These are phyloP conservation scores for Paracentrotus lividus DNA, from an alignment of 53 echinoderm and acorn worm species.

Conservation along the genomic window DNA sequence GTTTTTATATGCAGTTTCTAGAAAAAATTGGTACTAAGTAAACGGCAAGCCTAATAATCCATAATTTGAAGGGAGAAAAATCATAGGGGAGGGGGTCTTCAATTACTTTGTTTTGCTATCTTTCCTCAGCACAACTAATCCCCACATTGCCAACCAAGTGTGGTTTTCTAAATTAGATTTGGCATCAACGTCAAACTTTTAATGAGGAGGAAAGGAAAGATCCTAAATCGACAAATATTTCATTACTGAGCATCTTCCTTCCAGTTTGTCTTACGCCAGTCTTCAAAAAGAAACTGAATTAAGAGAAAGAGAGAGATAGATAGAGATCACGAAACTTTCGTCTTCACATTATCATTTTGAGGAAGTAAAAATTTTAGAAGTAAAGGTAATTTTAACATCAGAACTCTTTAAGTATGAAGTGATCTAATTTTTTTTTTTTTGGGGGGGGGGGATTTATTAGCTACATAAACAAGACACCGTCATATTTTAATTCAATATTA, in stretches of 20 bases:
- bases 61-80: too few relatives aligned
- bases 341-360: not conserved
- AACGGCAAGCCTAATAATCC: too few relatives aligned
- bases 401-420: too few relatives aligned
- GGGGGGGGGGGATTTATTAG: not conserved
- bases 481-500: too few relatives aligned
- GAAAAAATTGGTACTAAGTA: too few relatives aligned
- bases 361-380: slow-evolving; percentile 5
- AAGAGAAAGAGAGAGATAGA: not conserved
- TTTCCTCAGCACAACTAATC: not conserved
- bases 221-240: not conserved
- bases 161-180: slow-evolving; percentile 39
- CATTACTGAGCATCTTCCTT: not conserved
- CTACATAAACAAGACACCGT: not conserved
- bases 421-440: not conserved
- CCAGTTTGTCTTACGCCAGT: not conserved
- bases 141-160: not conserved
- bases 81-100: too few relatives aligned
- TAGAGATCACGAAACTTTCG: not conserved
- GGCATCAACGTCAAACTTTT: slow-evolving; percentile 22
- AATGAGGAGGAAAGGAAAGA: not conserved
- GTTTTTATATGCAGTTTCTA: too few relatives aligned
- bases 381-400: not conserved
- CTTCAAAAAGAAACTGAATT: not conserved
- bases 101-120: not conserved